Conservation (phyloP, 1,140 invertebrate species). For the Bombus picipes region DNA sequence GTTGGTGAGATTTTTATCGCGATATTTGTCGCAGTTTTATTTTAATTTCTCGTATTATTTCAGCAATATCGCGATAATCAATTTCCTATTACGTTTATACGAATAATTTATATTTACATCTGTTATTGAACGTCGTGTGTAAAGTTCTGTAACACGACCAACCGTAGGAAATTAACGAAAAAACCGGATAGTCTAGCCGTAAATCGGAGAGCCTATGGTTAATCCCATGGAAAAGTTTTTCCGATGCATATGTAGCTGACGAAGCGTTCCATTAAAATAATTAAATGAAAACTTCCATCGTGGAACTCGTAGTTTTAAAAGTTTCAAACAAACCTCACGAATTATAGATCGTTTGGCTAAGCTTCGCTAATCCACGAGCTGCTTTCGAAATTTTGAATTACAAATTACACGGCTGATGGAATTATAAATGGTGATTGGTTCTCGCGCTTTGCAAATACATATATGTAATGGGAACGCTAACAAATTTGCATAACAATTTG, state of each 20-base stretch:
- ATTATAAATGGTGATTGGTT: conserved; percentile 1
- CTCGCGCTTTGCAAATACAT: not conserved
- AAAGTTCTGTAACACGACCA: not conserved
- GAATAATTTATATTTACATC: no score
- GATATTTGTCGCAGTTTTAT: no score
- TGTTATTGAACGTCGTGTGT: not conserved
- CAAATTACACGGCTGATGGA: not conserved
- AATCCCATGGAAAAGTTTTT: not conserved
- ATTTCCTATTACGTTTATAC: no score
- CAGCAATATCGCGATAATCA: no score
- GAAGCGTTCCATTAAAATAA: conserved; percentile 1
- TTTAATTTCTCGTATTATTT: no score
- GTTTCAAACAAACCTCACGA: not conserved
- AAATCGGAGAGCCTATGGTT: not conserved
- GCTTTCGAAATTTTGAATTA: conserved; percentile 1
- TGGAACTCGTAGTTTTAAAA: not conserved
- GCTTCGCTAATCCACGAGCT: not conserved
- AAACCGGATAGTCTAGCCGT: not conserved
- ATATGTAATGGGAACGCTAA: not conserved
- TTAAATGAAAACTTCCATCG: not conserved
- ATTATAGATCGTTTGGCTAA: conserved; percentile 6
- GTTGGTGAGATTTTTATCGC: conserved; percentile 68
- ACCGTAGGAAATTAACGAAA: not conserved
- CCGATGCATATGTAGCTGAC: not conserved
- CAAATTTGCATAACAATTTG: not conserved